These are phyloP conservation scores for Mirounga angustirostris DNA, from an alignment of 2,113 vertebrate genomes.

Conservation along the genomic window DNA sequence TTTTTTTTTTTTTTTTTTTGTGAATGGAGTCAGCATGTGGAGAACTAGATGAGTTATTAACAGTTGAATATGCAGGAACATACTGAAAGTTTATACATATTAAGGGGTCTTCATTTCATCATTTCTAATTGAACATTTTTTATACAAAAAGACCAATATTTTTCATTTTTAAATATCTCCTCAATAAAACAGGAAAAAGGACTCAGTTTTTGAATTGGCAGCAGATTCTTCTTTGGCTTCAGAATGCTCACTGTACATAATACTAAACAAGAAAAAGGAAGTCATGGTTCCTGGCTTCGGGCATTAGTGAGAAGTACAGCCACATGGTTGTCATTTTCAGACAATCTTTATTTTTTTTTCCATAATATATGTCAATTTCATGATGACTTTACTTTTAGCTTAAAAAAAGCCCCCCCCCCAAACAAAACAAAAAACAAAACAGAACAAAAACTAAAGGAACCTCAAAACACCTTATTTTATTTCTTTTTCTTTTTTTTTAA, in stretches of 20 bases:
- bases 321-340: conserved; percentile 9
- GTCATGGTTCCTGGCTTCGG: background rate
- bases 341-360: background rate
- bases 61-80: background rate
- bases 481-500: background rate
- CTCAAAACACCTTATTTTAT: background rate
- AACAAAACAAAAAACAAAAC: background rate
- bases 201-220: background rate
- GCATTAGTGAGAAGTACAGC: background rate
- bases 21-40: background rate
- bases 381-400: background rate
- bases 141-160: background rate
- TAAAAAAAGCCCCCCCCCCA: background rate
- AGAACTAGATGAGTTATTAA: background rate
- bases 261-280: background rate
- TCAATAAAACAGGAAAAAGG: background rate
- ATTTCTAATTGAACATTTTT: background rate
- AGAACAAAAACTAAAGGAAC: background rate
- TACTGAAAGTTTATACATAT: background rate
- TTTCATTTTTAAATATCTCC: background rate
- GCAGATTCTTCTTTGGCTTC: background rate
- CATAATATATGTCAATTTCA: background rate
- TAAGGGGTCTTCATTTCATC: background rate
- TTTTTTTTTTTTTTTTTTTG: background rate
- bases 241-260: background rate